Evolutionary conservation across 2,888 invertebrate genomes (phyloP), one percentile per base, ranked within the genome.

Genomic region (Tortricodes alternella): DNA sequence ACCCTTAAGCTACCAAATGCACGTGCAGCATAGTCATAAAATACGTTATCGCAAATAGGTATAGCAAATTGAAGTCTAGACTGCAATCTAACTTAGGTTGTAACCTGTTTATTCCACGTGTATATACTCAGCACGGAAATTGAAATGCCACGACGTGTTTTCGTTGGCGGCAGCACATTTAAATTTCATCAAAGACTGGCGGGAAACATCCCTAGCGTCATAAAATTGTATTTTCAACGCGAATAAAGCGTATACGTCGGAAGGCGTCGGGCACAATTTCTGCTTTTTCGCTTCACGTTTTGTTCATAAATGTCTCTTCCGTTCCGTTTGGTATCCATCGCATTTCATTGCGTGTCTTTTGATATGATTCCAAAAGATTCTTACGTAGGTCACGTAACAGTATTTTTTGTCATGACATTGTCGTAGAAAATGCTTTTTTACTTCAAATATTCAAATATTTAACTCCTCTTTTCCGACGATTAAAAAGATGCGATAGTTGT

Each of bases 141-240:
- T 78, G 80, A 74, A 80, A 74, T 59, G 76, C 74, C 73, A 72
- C 70, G 73, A 70, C 67, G 67, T 65, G 71, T 74, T 68, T 66
- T 63, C 67, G 66, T 57, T 62, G 66, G 35, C 37, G 57, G 64
- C 58, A 65, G 61, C 71, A 67, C 74, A 76, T 78, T 79, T 75
- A 78, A 78, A 82, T 80, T 81, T 78, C 78, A 81, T 80, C 78
- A 78, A 67, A 71, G 64, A 70, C 63, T 69, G 66, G 56, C 62
- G 64, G 61, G 59, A 52, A 67, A 68, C 70, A 61, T 69, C 69
- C 67, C 72, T 71, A 61, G 66, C 67, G 58, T 46, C 51, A 53
- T 64, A 64, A 74, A 79, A 81, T 80, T 75, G 73, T 76, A 74
- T 82, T 80, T 80, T 78, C 73, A 68, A 70, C 73, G 63, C 67